A percentile compares a stretch with the other conserved stretches of the same genome.
phyloP scores from a whole-genome alignment of 2,797 vertebrate genomes.

The Malacoraja senta region DNA sequence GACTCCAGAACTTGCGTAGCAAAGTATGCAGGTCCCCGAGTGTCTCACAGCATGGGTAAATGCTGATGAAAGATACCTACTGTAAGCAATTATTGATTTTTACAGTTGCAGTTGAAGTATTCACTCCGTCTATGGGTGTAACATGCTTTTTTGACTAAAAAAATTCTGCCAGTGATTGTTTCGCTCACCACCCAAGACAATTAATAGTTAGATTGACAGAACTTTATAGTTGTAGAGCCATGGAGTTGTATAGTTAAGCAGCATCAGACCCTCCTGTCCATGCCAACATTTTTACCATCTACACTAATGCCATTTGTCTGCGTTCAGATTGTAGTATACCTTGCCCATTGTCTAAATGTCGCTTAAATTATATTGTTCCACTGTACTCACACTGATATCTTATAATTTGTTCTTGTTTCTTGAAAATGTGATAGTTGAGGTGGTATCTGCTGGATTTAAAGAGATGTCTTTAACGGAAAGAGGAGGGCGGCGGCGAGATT shows the following conservation, averaged over 20 bases:
- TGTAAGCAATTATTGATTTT: not conserved
- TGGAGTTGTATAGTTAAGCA: too few species aligned
- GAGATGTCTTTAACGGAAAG: constrained; percentile 74
- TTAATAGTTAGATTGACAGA: not conserved
- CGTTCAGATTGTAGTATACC: too few species aligned
- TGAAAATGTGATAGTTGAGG: constrained; percentile 42
- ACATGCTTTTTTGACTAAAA: not conserved
- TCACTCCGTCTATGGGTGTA: too few species aligned
- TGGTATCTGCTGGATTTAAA: constrained; percentile 82
- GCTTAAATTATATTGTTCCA: not conserved
- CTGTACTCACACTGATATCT: not conserved
- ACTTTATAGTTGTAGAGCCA: not conserved
- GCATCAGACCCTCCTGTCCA: too few species aligned
- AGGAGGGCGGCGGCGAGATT: constrained; percentile 75
- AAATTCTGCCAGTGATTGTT: not conserved
- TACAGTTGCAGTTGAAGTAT: not conserved
- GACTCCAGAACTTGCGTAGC: not conserved
- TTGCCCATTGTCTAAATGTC: not conserved
- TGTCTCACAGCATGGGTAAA: not conserved
- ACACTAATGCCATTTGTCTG: too few species aligned
- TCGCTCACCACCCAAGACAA: not conserved
- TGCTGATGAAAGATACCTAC: not conserved
- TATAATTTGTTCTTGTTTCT: not conserved
- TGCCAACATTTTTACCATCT: too few species aligned
- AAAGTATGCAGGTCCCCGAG: not conserved